A percentile compares a stretch with the other conserved stretches of the same genome.
phyloP scores from a whole-genome alignment of 2,888 invertebrate species.

The Tetragnatha montana region DNA sequence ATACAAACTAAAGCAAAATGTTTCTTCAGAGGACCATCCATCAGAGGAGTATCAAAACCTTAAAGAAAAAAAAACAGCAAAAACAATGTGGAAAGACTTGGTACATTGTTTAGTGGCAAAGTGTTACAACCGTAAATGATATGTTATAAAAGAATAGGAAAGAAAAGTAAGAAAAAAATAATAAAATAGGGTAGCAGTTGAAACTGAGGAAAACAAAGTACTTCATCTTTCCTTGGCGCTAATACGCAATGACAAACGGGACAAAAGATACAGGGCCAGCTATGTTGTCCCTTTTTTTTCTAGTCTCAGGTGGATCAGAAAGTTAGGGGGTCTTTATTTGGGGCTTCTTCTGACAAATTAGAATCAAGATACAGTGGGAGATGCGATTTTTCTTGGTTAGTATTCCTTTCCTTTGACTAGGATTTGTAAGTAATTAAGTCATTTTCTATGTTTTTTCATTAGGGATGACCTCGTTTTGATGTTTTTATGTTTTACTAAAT shows the following conservation, averaged over 20 bases:
- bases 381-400: neutral
- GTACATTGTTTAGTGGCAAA: neutral
- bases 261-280: neutral
- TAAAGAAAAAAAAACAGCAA: neutral
- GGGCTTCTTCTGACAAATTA: neutral
- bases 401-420: neutral
- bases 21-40: too few species aligned
- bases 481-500: too few species aligned
- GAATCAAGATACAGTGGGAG: neutral
- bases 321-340: neutral
- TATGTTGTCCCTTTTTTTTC: neutral
- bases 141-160: neutral
- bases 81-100: neutral
- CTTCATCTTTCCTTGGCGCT: constrained; percentile 17
- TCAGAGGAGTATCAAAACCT: too few species aligned
- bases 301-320: neutral
- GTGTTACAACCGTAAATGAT: neutral
- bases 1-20: too few species aligned
- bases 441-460: too few species aligned
- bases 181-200: neutral
- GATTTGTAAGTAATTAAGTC: neutral
- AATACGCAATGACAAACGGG: constrained; percentile 27
- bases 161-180: neutral
- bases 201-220: constrained; percentile 30
- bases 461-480: too few species aligned